Conservation (phyloP, 2,888 invertebrate genomes). For the Drosophila demipolita region DNA sequence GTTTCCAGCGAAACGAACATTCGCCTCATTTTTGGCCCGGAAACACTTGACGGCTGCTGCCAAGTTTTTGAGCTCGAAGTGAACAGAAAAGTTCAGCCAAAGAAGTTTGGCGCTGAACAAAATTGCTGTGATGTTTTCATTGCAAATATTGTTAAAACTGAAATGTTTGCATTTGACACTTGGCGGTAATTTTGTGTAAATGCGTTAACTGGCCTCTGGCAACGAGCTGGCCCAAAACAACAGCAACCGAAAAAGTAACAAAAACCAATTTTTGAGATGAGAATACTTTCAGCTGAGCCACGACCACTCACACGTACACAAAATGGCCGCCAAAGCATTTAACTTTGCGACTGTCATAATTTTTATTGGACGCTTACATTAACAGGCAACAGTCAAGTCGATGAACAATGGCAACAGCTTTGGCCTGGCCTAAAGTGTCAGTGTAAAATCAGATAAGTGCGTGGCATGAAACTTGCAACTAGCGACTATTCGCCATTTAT, state of each 20-base stretch:
- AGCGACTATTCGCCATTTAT: slow-evolving; percentile 76
- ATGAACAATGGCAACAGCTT: slow-evolving; percentile 35
- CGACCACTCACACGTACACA: slow-evolving; percentile 47
- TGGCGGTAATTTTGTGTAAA: slow-evolving; percentile 78
- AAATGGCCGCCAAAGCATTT: slow-evolving; percentile 69
- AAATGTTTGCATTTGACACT: slow-evolving; percentile 79
- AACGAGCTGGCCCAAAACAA: slow-evolving; percentile 22
- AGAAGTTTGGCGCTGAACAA: slow-evolving; percentile 13
- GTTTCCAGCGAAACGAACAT: slow-evolving; percentile 34
- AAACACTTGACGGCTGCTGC: slow-evolving; percentile 32
- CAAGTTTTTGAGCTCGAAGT: slow-evolving; percentile 26
- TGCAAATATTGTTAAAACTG: slow-evolving; percentile 75
- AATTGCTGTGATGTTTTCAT: slow-evolving; percentile 60
- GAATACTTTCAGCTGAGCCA: slow-evolving; percentile 63
- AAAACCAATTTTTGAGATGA: not conserved
- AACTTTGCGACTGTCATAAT: slow-evolving; percentile 79
- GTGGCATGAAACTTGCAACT: slow-evolving; percentile 48
- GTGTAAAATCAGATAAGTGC: slow-evolving; percentile 79
- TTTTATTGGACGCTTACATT: slow-evolving; percentile 71
- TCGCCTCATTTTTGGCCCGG: slow-evolving; percentile 30
- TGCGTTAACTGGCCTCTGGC: slow-evolving; percentile 77
- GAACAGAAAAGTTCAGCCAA: slow-evolving; percentile 36
- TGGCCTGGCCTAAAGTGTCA: slow-evolving; percentile 36
- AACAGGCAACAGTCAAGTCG: slow-evolving; percentile 42
- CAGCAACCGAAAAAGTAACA: not conserved